Evolutionary conservation across 2,888 invertebrate genomes (phyloP).

Genomic region (Leucophenga montana): DNA sequence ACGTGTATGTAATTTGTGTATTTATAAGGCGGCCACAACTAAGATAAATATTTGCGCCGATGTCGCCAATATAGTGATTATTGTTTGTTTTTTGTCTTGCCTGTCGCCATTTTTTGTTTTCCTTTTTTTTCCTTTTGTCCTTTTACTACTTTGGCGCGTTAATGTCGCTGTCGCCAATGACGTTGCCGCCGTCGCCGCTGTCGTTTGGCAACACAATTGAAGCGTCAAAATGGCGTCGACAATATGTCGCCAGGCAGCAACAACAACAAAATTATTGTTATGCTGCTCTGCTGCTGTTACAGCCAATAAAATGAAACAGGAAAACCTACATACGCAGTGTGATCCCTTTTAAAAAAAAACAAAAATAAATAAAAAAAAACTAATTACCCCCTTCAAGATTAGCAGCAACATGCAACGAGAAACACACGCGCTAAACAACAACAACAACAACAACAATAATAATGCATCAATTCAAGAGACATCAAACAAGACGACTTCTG

Average conservation of each 20-base stretch:
- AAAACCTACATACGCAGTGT: too few relatives aligned
- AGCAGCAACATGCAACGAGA: not conserved
- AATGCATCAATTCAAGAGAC: too few relatives aligned
- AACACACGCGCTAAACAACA: too few relatives aligned
- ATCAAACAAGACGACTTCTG: too few relatives aligned
- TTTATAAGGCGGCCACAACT: too few relatives aligned
- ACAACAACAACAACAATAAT: too few relatives aligned
- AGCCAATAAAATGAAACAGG: not conserved
- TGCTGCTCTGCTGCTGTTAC: not conserved
- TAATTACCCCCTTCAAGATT: not conserved
- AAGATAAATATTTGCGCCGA: slow-evolving; percentile 9
- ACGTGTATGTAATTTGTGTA: not conserved
- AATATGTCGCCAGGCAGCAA: slow-evolving; percentile 63
- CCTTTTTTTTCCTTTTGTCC: slow-evolving; percentile 43
- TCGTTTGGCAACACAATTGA: slow-evolving; percentile 52
- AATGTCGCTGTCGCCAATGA: slow-evolving; percentile 36
- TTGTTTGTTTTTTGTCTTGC: not conserved
- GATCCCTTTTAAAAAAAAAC: not conserved
- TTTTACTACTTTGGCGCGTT: slow-evolving; percentile 30
- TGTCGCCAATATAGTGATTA: slow-evolving; percentile 10
- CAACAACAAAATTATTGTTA: slow-evolving; percentile 34
- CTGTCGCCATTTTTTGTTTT: not conserved
- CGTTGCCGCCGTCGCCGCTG: slow-evolving; percentile 32
- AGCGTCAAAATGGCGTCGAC: slow-evolving; percentile 69
- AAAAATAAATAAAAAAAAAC: not conserved